A percentile compares a stretch with the other conserved stretches of the same genome.
Conservation (phyloP, 1,140 invertebrate species). For the Lordiphosa collinella region DNA sequence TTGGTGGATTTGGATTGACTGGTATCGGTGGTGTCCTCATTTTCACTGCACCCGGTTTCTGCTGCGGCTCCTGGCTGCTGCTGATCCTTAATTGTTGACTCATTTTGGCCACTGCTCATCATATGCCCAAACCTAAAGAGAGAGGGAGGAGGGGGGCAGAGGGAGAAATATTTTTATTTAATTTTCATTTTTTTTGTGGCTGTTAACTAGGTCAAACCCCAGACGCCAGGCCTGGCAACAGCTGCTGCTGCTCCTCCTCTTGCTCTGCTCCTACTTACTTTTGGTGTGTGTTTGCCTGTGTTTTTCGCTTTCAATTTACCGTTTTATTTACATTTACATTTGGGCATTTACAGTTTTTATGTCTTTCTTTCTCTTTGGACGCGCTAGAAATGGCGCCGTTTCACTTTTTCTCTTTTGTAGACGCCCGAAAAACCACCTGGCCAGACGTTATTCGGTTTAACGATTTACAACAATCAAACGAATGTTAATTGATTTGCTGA, state of each 20-base stretch:
- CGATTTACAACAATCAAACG: constrained; percentile 18
- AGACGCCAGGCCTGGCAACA: constrained; percentile 21
- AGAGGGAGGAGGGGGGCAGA: constrained; percentile 12
- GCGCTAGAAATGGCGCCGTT: constrained; percentile 79
- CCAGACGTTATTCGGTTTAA: constrained; percentile 40
- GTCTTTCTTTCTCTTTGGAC: constrained; percentile 30
- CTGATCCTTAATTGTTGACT: constrained; percentile 72
- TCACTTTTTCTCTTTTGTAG: constrained; percentile 65
- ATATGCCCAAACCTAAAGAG: constrained; percentile 19
- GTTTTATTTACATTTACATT: constrained; percentile 38
- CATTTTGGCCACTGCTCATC: constrained; percentile 79
- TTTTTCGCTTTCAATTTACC: constrained; percentile 35
- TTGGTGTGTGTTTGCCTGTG: constrained; percentile 38
- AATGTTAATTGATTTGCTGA: not conserved
- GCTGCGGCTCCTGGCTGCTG: constrained; percentile 46
- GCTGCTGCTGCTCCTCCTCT: constrained; percentile 13
- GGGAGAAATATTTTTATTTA: constrained; percentile 8
- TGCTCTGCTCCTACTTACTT: constrained; percentile 45
- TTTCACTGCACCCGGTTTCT: constrained; percentile 71
- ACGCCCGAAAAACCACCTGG: constrained; percentile 49
- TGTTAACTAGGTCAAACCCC: constrained; percentile 66
- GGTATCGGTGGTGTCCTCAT: constrained; percentile 69
- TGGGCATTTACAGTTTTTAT: constrained; percentile 51
- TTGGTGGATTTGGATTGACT: constrained; percentile 70
- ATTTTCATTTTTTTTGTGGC: constrained; percentile 38